Percentiles rank a stretch among this genome's conserved stretches.
These are phyloP conservation scores for Sminthurides bifidus DNA, from an alignment of 1,140 invertebrate species.

Conservation along the genomic window DNA sequence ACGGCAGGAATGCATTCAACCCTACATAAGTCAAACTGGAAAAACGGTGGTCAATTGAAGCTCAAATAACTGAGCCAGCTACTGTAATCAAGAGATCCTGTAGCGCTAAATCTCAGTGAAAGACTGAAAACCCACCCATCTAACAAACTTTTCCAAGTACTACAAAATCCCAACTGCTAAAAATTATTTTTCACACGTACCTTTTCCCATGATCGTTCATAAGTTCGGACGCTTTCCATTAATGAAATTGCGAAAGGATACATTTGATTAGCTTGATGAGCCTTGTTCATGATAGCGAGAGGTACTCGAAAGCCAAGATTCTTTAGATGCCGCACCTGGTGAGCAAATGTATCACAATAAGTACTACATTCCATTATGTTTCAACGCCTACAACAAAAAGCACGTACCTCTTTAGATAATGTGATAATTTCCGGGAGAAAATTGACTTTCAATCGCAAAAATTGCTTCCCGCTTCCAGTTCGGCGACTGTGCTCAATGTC, in stretches of 20 bases:
- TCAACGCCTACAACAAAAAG: not conserved
- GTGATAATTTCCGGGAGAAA: conserved; percentile 98
- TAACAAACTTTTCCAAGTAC: not conserved
- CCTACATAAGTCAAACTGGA: too few species aligned
- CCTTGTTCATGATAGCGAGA: conserved; percentile 95
- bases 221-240: conserved; percentile 93
- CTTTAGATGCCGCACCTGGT: conserved; percentile 85
- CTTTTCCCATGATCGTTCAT: conserved; percentile 92
- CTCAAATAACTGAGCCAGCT: too few species aligned
- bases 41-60: too few species aligned
- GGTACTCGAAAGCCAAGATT: conserved; percentile 94
- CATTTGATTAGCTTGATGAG: conserved; percentile 94
- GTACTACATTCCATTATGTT: not conserved
- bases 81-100: not conserved
- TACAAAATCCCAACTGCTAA: too few species aligned
- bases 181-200: conserved; percentile 42
- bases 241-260: conserved; percentile 98
- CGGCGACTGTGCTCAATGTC: conserved; percentile 75
- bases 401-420: conserved; percentile 77
- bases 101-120: too few species aligned
- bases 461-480: conserved; percentile 63
- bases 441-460: conserved; percentile 89
- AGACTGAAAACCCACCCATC: too few species aligned
- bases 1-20: too few species aligned
- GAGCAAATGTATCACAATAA: conserved; percentile 17